Evolutionary conservation across 2,113 vertebrate species (phyloP), one percentile per base, ranked within the genome.

Genomic region (Probosciger aterrimus): DNA sequence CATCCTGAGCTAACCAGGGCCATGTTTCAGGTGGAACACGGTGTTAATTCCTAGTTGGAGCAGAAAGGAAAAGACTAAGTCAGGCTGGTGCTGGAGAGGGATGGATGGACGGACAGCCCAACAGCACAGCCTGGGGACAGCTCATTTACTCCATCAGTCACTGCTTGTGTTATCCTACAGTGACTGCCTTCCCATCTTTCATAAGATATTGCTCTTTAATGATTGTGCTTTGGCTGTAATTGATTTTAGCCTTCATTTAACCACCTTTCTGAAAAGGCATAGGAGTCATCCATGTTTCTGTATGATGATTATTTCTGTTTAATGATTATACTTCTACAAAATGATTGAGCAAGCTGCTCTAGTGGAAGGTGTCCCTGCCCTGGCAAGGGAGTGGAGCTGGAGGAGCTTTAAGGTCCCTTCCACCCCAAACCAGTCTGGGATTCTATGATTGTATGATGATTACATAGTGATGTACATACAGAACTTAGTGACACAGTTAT

Each of bases 221-320:
- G 39, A 6, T 8, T 30, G 55, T 35, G 64, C 78, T 44, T 67
- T 6, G 43, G 39, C 31, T 6, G 0, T 5, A 9, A 28, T 7
- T 14, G 52, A 22, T 52, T 77, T 41, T 11, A 53, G 16, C 70
- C 70, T 22, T 10, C 3, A 11, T 33, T 57, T 19, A 46, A 63
- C 27, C 47, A 50, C 43, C 47, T 46, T 59, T 31, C 28, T 18
- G 64, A 28, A 37, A 41, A 62, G 63, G 19, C 4, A 0, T 3
- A 3, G 23, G 60, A 5, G 27, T 39, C 33, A 4, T 2, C 27
- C 4, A 0, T 25, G 47, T 30, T 30, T 14, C 41, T 17, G 0
- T 10, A 5, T 6, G 7, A 10, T 9, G 33, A 16, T 59, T 59
- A 16, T 59, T 59, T 59, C 33, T 35, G 22, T 59, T 59, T 10